A percentile compares a stretch with the other conserved stretches of the same genome.
These are phyloP conservation scores for Epiperipatus broadwayi DNA, from an alignment of 2,888 invertebrate genomes.

Conservation along the genomic window DNA sequence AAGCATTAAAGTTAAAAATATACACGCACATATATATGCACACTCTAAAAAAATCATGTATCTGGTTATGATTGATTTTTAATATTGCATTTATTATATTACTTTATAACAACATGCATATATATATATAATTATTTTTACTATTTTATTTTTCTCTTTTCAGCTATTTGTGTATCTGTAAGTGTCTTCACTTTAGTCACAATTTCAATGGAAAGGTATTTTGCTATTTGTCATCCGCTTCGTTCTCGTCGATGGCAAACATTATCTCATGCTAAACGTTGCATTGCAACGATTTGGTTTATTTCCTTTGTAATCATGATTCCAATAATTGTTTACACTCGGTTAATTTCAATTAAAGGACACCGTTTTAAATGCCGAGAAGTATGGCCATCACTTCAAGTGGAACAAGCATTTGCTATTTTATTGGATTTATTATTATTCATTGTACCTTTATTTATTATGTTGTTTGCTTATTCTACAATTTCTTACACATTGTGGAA, in stretches of 20 bases:
- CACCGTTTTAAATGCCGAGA: constrained; percentile 61
- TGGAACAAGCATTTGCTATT: constrained; percentile 49
- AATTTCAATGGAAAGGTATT: constrained; percentile 56
- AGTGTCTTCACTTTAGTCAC: constrained; percentile 57
- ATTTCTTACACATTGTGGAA: constrained; percentile 49
- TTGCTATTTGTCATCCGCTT: constrained; percentile 55
- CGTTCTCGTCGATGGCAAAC: constrained; percentile 56
- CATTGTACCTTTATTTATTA: constrained; percentile 50
- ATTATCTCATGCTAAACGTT: constrained; percentile 48
- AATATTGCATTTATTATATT: too few relatives aligned
- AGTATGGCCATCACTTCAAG: constrained; percentile 41
- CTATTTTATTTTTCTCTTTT: constrained; percentile 24
- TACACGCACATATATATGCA: too few relatives aligned
- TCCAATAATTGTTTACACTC: constrained; percentile 42
- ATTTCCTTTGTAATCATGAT: constrained; percentile 43
- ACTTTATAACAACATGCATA: too few relatives aligned
- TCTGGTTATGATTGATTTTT: too few relatives aligned
- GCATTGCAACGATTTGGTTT: constrained; percentile 44
- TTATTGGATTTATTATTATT: constrained; percentile 48
- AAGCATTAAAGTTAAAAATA: too few relatives aligned
- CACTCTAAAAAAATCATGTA: too few relatives aligned
- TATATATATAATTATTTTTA: too few relatives aligned
- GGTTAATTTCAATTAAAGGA: constrained; percentile 35
- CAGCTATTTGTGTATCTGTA: constrained; percentile 53
- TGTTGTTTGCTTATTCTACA: constrained; percentile 51